Evolutionary conservation across 2,113 vertebrate species (phyloP), one percentile per base, ranked within the genome.

Genomic region (Notarius quadriscutis): DNA sequence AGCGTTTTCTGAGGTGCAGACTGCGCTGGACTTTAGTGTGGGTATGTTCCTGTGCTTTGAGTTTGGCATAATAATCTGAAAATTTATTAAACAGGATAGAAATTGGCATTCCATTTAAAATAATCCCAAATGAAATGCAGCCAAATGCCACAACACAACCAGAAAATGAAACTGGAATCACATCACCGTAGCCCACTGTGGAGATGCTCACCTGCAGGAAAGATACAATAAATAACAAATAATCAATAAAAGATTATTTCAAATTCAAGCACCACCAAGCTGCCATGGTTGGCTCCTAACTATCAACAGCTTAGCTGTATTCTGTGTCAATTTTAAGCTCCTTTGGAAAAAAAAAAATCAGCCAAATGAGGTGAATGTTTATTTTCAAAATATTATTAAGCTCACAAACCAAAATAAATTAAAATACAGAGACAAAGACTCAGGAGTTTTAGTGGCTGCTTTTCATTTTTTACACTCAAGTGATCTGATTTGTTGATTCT

Each of bases 41-140:
- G 5, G 90, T 93, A 85, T 87, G 93, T 87, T 97, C 97, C 17
- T 97, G 96, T 0, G 96, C 95, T 92, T 97, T 97, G 84, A 96
- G 93, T 91, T 95, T 96, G 91, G 94, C 93, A 6, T 96, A 96
- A 90, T 95, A 96, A 92, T 96, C 96, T 1, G 96, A 96, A 89
- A 96, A 97, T 91, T 97, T 97, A 92, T 96, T 96, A 91, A 95
- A 96, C 51, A 96, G 94, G 53, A 97, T 95, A 53, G 95, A 95
- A 83, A 95, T 98, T 89, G 97, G 97, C 97, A 98, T 97, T 78
- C 97, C 97, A 0, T 97, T 97, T 84, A 97, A 95, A 92, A 98
- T 98, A 92, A 98, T 97, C 53, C 97, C 97, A 0, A 98, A 97
- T n/a, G 96, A 97, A 93, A 98, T 97, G 93, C 97, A 98, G 82